A percentile compares a stretch with the other conserved stretches of the same genome.
phyloP scores from a whole-genome alignment of 2,888 invertebrate species.

The Dorcus parallelipipedus region DNA sequence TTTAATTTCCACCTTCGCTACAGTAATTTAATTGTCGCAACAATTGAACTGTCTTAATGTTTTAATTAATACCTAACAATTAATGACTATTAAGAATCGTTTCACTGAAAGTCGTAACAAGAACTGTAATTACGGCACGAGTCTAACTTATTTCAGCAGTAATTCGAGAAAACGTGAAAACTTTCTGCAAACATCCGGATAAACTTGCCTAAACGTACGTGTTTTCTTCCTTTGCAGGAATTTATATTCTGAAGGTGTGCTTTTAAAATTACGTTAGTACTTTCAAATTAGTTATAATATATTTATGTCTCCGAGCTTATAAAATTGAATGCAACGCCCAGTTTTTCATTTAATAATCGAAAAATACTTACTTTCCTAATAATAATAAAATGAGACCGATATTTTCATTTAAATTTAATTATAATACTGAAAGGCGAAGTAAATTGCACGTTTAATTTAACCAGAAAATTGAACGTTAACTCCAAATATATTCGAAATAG shows the following conservation, averaged over 20 bases:
- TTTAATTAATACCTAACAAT: slow-evolving; percentile 36
- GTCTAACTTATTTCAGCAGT: slow-evolving; percentile 42
- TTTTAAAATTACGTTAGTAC: slow-evolving; percentile 42
- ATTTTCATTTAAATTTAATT: no score
- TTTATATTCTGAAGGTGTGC: slow-evolving; percentile 40
- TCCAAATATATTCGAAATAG: background rate
- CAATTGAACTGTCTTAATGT: slow-evolving; percentile 28
- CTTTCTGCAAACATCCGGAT: slow-evolving; percentile 43
- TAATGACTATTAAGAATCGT: slow-evolving; percentile 40
- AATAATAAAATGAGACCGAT: no score
- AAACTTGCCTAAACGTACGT: slow-evolving; percentile 38
- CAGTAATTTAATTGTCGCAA: slow-evolving; percentile 23
- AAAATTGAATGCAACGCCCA: slow-evolving; percentile 2
- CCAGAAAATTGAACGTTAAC: background rate
- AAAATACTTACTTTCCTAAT: no score
- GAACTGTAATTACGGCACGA: slow-evolving; percentile 38
- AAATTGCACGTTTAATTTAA: background rate
- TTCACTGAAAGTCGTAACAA: slow-evolving; percentile 35
- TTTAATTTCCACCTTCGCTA: slow-evolving; percentile 10
- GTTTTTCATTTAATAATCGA: no score
- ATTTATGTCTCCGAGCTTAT: slow-evolving; percentile 32
- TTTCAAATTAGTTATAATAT: slow-evolving; percentile 42
- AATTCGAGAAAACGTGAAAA: slow-evolving; percentile 42
- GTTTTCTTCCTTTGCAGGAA: slow-evolving; percentile 32
- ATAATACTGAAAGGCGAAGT: background rate